These are phyloP conservation scores for Huso huso DNA, from an alignment of 2,797 vertebrate species.

Conservation along the genomic window DNA sequence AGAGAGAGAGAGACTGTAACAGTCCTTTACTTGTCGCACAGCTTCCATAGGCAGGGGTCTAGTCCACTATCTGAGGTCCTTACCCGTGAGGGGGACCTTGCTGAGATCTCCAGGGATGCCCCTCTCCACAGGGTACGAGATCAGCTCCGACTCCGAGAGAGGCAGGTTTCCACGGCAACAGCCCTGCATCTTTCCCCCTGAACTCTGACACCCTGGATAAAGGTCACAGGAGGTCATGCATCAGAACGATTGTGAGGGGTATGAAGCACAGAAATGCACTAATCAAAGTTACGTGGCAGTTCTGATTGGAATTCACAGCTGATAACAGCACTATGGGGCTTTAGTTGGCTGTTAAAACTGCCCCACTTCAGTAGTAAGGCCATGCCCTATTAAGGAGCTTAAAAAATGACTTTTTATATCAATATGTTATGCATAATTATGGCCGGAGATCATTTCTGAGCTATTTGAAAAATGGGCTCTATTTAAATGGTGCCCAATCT, in stretches of 20 bases:
- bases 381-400: slow-evolving; percentile 58
- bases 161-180: slow-evolving; percentile 38
- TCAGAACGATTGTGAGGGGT: background rate
- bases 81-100: slow-evolving; percentile 61
- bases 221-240: slow-evolving; percentile 18
- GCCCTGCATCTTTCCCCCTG: slow-evolving; percentile 44
- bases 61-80: slow-evolving; percentile 16
- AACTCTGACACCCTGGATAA: slow-evolving; percentile 40
- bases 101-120: slow-evolving; percentile 47
- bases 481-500: no score
- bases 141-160: slow-evolving; percentile 42
- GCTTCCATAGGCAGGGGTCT: background rate
- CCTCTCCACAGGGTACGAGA: slow-evolving; percentile 56
- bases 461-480: slow-evolving; percentile 26
- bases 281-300: no score
- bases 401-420: slow-evolving; percentile 13
- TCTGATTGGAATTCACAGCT: background rate
- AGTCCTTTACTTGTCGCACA: background rate
- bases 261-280: no score
- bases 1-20: background rate
- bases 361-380: slow-evolving; percentile 4
- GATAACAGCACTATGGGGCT: background rate
- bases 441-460: no score
- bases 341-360: no score
- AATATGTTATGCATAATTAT: no score